Evolutionary conservation across 2,113 vertebrate genomes (phyloP), one percentile per base, ranked within the genome.

Genomic region (Chaetorhynchus papuensis): DNA sequence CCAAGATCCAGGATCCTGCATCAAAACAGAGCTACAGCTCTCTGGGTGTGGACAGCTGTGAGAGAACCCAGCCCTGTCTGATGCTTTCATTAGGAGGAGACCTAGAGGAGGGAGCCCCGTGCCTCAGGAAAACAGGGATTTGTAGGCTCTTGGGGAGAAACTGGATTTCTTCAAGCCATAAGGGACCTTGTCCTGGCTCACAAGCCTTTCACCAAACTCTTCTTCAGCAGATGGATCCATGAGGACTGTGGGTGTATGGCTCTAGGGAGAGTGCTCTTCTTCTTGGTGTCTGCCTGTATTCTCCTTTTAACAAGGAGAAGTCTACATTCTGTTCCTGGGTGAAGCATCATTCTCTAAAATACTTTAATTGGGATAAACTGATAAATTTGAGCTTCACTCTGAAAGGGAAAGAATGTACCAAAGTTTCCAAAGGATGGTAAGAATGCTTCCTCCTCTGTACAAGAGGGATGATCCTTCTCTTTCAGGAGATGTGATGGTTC

Each of bases 21-120:
- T 8, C 72, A 60, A 60, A 78, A 59, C 33, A 1, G 2, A 37
- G 11, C 16, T 12, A 1, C 76, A 69, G 50, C 31, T 6, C 0
- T 39, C 39, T 54, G 33, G 21, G 7, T 35, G 8, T 6, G 47
- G 26, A 9, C 0, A 15, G 21, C 35, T 41, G 33, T 35, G 87
- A 0, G 4, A 68, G n/a, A 83, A 6, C 7, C 28, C 52, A 10
- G 61, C 1, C 42, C 61, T 44, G 41, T 6, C 66, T 77, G 24
- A 28, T 54, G 24, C 41, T 41, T 77, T 61, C 41, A 0, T 37
- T 41, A 61, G 54, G 64, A 82, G 10, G 8, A 88, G 41, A 49
- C 37, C 13, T 15, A 56, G 71, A 41, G 14, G 57, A 68, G 59
- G 30, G 57, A 92, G 57, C 37, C 31, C 33, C 0, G 2, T 49